phyloP scores from a whole-genome alignment of 2,113 vertebrate genomes.

The Chrysemys picta region DNA sequence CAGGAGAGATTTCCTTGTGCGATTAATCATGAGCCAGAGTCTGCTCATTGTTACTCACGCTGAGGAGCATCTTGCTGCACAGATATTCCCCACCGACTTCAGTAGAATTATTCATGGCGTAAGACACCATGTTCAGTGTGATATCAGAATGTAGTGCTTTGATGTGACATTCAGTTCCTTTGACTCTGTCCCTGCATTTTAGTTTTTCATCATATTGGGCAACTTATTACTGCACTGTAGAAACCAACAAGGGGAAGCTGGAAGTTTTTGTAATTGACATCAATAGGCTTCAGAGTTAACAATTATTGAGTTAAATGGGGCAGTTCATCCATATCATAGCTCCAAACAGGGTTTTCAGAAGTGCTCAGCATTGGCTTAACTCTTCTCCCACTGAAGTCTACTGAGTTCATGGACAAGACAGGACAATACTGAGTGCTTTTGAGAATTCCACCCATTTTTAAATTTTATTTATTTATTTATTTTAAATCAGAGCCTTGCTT shows the following conservation, averaged over 20 bases:
- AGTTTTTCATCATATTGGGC: not conserved
- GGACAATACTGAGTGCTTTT: not conserved
- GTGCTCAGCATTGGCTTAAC: not conserved
- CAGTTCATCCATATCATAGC: not conserved
- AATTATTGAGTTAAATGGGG: fast-evolving
- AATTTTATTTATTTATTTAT: not conserved
- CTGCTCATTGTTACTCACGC: not conserved
- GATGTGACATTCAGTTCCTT: slow-evolving; percentile 28
- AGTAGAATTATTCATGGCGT: not conserved
- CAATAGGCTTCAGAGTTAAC: not conserved
- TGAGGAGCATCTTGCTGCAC: not conserved
- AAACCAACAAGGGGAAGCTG: not conserved
- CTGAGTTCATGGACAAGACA: not conserved
- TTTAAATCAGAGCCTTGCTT: not conserved
- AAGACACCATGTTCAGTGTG: not conserved
- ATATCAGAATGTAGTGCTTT: not conserved
- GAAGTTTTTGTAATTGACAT: not conserved
- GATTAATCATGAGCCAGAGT: not conserved
- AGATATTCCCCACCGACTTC: not conserved
- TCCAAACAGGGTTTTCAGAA: not conserved
- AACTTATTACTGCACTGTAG: not conserved
- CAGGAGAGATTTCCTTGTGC: not conserved
- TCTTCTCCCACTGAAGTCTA: not conserved
- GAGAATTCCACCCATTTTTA: not conserved
- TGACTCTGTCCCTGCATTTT: not conserved